A percentile compares a stretch with the other conserved stretches of the same genome.
Evolutionary conservation across 2,888 invertebrate species (phyloP).

Genomic region (Heliothis peltigera): DNA sequence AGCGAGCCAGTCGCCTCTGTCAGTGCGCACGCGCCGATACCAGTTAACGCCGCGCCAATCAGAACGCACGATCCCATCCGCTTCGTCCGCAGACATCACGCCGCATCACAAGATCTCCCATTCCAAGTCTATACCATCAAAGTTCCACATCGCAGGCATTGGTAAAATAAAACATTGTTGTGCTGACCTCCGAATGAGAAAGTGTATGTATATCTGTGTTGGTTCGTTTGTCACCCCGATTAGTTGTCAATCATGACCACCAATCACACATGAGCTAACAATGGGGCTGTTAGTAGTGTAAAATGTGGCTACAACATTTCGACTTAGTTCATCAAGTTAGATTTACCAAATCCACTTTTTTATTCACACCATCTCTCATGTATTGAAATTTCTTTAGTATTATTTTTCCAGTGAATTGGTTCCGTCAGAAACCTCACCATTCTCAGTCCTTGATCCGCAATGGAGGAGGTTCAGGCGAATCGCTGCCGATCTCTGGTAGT

Average conservation of each 20-base stretch:
- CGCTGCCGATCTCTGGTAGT: conserved; percentile 89
- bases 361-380: background rate
- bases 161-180: conserved; percentile 82
- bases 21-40: conserved; percentile 93
- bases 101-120: conserved; percentile 91
- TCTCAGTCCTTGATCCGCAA: conserved; percentile 85
- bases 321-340: conserved; percentile 29
- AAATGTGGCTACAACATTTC: conserved; percentile 13
- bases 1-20: conserved; percentile 94
- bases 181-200: conserved; percentile 48
- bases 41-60: conserved; percentile 96
- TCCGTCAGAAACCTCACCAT: conserved; percentile 89
- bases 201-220: conserved; percentile 42
- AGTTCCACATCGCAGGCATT: conserved; percentile 92
- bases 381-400: background rate
- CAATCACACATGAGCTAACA: background rate
- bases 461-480: conserved; percentile 87
- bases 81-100: conserved; percentile 92
- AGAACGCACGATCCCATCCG: conserved; percentile 92
- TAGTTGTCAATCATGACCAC: conserved; percentile 18
- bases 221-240: conserved; percentile 47
- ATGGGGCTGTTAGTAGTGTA: background rate
- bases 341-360: conserved; percentile 19
- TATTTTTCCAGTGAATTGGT: conserved; percentile 89
- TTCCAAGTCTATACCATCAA: conserved; percentile 87